Conservation (phyloP, 2,797 vertebrate genomes). For the Astyanax mexicanus region DNA sequence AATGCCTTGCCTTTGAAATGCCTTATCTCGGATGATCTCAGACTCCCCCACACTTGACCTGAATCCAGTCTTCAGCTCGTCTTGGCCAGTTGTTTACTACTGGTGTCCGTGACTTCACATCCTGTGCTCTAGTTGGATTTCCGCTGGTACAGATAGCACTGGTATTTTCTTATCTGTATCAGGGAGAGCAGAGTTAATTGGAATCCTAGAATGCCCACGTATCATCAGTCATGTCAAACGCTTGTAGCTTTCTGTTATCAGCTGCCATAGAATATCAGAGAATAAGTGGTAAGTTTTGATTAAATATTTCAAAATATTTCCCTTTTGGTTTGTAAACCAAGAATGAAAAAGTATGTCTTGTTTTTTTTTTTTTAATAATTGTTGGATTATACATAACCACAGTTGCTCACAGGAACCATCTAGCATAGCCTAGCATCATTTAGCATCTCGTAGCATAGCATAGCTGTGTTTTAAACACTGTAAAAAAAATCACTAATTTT, state of each 20-base stretch:
- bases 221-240: not conserved
- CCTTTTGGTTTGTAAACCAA: too few relatives aligned
- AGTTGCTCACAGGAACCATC: too few relatives aligned
- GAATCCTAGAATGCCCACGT: not conserved
- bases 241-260: not conserved
- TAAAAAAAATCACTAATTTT: too few relatives aligned
- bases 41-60: not conserved
- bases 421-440: too few relatives aligned
- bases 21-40: not conserved
- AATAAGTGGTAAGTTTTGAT: too few relatives aligned
- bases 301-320: too few relatives aligned
- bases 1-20: not conserved
- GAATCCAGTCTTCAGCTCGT: not conserved
- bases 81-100: slow-evolving; percentile 39
- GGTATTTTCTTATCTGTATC: slow-evolving; percentile 13
- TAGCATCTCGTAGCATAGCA: too few relatives aligned
- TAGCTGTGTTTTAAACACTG: too few relatives aligned
- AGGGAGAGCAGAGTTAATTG: not conserved
- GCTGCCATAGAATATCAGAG: too few relatives aligned
- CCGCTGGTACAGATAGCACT: slow-evolving; percentile 30
- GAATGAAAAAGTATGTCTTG: too few relatives aligned
- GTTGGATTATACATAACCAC: too few relatives aligned
- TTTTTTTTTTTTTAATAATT: too few relatives aligned
- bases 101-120: slow-evolving; percentile 41
- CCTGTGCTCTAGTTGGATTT: slow-evolving; percentile 50